Base-by-base conservation (phyloP, 2,888 invertebrate genomes). In the Brachylomia viminalis region DNA sequence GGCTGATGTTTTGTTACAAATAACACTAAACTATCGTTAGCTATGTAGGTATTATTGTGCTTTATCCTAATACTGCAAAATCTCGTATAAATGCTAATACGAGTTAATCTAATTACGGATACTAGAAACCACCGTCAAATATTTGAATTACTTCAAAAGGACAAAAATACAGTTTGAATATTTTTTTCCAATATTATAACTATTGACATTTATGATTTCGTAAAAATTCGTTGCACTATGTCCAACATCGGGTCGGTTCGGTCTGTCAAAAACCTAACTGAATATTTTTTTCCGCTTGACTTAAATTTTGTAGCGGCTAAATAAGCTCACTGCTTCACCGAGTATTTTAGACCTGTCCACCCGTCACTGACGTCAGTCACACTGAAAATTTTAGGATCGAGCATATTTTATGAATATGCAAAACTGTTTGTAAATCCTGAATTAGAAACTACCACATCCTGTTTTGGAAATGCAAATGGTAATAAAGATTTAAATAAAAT, bases 261-360 rank as follows among this genome's bases (percentile, higher is more conserved):
- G 33, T 72, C 61, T 30, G 30, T 73, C 67, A 64, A 76, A 84
- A 68, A 49, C 33, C 20, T 42, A 67, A 59, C 67, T 42, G 64
- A 83, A 86, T 71, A 66, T 73, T 73, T 84, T 42, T 72, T 62
- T 58, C 62, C 56, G 62, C 45, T 42, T 38, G 33, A 7, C 33
- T 49, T 54, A 87, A 62, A 71, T 84, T 76, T 86, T 82, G 75
- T 62, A 30, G 30, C 66, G 27, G 61, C 67, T 70, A 85, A 87
- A 87, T 80, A 85, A 81, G 80, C 72, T 68, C 76, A 56, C 75
- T 76, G 71, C 84, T 84, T 75, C 72, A 67, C 23, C 61, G 84
- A 77, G 62, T 83, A 69, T 82, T 86, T 83, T 71, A 62, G 54
- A 70, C 52, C 73, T 77, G 71, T 72, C 79, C 75, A 73, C 2